Conservation (phyloP, 2,797 vertebrate species). For the Cyprinella venusta region DNA sequence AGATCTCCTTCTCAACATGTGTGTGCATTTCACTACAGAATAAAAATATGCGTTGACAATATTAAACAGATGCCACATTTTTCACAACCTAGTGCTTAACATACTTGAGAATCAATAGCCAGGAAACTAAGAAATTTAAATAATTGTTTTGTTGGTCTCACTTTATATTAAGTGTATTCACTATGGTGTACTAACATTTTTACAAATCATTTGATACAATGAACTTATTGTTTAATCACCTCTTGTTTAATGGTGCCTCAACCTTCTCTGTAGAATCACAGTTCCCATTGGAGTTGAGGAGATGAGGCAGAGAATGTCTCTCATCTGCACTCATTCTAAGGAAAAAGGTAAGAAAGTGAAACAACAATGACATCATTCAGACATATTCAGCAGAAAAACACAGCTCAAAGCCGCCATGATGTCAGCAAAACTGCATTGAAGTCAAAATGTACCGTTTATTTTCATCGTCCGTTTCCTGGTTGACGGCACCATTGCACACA, state of each 20-base stretch:
- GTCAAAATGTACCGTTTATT: background rate
- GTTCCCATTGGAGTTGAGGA: background rate
- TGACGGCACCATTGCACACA: background rate
- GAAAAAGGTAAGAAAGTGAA: background rate
- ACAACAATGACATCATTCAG: background rate
- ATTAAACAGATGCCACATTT: background rate
- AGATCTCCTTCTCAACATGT: constrained; percentile 74
- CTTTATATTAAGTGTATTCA: background rate
- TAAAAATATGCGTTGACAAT: background rate
- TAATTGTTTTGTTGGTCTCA: background rate
- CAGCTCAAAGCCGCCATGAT: background rate
- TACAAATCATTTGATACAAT: background rate
- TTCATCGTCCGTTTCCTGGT: background rate
- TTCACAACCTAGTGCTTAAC: background rate
- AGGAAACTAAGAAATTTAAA: background rate
- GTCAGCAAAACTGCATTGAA: background rate
- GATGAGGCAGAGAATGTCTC: background rate
- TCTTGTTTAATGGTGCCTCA: background rate
- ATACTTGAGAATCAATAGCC: background rate
- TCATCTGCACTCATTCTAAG: background rate
- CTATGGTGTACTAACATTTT: background rate
- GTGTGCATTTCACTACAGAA: constrained; percentile 28
- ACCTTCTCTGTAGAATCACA: background rate
- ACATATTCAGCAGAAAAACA: background rate
- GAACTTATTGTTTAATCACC: constrained; percentile 26